A percentile compares a stretch with the other conserved stretches of the same genome.
Evolutionary conservation across 1,140 invertebrate species (phyloP).

Genomic region (Dendrolimus kikuchii): DNA sequence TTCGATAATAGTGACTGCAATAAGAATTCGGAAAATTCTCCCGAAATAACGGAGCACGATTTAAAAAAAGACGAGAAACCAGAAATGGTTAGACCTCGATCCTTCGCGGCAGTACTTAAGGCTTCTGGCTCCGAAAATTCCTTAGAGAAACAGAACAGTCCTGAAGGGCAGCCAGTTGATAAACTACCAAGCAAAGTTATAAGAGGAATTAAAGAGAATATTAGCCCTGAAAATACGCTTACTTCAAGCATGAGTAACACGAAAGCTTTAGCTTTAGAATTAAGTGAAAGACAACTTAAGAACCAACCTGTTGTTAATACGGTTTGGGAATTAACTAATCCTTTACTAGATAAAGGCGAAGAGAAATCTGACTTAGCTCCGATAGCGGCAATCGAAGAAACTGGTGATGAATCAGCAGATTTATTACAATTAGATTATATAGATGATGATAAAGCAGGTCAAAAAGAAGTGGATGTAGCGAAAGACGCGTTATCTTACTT

Average conservation of each 20-base stretch:
- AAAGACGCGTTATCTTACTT: constrained; percentile 59
- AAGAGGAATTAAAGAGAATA: constrained; percentile 66
- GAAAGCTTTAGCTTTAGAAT: constrained; percentile 46
- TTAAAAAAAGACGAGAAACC: constrained; percentile 24
- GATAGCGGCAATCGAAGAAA: constrained; percentile 57
- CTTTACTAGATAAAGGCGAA: constrained; percentile 30
- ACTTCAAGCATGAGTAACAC: constrained; percentile 59
- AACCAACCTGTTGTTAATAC: constrained; percentile 29
- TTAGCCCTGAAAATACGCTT: constrained; percentile 66
- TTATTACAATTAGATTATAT: constrained; percentile 45
- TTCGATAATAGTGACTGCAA: constrained; percentile 20
- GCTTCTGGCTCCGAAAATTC: constrained; percentile 49
- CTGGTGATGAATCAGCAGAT: constrained; percentile 42
- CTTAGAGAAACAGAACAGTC: constrained; percentile 49
- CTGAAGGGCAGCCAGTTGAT: constrained; percentile 55
- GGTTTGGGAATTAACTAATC: constrained; percentile 26
- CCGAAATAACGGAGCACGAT: constrained; percentile 3
- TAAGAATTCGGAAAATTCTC: constrained; percentile 13
- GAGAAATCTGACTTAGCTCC: constrained; percentile 42
- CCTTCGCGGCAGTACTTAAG: constrained; percentile 57
- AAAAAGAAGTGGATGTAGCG: constrained; percentile 38
- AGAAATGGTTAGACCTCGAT: constrained; percentile 31
- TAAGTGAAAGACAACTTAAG: constrained; percentile 41
- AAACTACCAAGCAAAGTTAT: constrained; percentile 65
- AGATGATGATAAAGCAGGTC: constrained; percentile 28